These are phyloP conservation scores for Pyrgilauda ruficollis DNA, from an alignment of 2,113 vertebrate species.

Conservation along the genomic window DNA sequence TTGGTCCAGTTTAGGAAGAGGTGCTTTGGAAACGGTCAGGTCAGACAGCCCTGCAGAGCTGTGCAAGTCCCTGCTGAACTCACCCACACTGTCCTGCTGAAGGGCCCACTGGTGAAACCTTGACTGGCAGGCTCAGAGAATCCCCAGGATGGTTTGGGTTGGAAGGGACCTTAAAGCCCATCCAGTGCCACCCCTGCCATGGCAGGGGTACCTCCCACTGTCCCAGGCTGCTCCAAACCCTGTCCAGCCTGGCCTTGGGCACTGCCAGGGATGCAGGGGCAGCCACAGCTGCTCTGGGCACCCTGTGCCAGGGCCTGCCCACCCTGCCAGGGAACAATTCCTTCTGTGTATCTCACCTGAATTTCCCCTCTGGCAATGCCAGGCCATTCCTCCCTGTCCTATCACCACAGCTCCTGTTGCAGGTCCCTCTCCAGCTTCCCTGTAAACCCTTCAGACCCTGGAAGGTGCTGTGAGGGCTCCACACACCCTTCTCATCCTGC, in stretches of 20 bases:
- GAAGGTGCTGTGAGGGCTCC: background rate
- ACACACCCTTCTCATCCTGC: background rate
- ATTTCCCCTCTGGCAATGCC: background rate
- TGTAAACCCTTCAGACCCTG: background rate
- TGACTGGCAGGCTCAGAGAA: background rate
- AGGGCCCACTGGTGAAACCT: background rate
- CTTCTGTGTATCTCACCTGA: fast-evolving
- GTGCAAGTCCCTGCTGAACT: background rate
- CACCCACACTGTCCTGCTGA: background rate
- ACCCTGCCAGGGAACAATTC: background rate
- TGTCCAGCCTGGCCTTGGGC: background rate
- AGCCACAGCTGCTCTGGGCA: background rate
- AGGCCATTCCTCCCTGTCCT: background rate
- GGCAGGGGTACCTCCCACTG: background rate
- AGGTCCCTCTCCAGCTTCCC: background rate
- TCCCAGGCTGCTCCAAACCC: background rate
- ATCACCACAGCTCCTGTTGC: background rate
- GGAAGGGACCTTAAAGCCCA: fast-evolving
- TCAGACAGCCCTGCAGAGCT: background rate
- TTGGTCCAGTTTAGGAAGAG: background rate
- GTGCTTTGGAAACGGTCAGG: background rate
- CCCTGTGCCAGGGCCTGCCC: background rate
- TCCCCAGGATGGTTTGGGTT: background rate
- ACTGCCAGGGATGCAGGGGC: background rate
- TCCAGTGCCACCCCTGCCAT: background rate